phyloP scores from a whole-genome alignment of 2,888 invertebrate genomes.

The Dromius quadrimaculatus region DNA sequence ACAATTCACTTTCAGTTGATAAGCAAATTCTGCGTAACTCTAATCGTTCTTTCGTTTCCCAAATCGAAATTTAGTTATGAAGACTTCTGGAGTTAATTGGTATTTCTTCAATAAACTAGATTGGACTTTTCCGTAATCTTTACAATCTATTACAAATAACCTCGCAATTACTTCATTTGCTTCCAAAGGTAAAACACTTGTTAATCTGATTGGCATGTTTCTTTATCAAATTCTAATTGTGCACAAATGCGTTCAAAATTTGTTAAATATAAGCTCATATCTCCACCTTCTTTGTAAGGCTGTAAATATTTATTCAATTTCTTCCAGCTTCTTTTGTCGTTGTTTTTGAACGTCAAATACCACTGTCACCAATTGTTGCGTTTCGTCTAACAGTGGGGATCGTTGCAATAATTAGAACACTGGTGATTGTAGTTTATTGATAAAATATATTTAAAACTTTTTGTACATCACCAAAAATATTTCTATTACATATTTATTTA shows the following conservation, averaged over 20 bases:
- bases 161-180: slow-evolving; percentile 6
- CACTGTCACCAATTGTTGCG: no score
- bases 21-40: slow-evolving; percentile 21
- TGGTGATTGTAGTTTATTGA: no score
- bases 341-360: no score
- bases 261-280: slow-evolving; percentile 24
- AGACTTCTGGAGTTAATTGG: neutral
- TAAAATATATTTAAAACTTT: no score
- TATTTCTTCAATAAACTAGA: slow-evolving; percentile 5
- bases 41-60: slow-evolving; percentile 6
- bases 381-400: no score
- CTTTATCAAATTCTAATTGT: slow-evolving; percentile 3
- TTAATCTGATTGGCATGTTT: slow-evolving; percentile 2
- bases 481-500: no score
- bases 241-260: slow-evolving; percentile 16
- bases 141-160: neutral
- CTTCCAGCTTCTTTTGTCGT: no score
- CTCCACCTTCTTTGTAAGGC: slow-evolving; percentile 1
- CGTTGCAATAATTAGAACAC: no score
- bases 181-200: neutral
- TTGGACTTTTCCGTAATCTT: slow-evolving; percentile 7
- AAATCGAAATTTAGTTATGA: slow-evolving; percentile 5
- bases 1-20: slow-evolving; percentile 4
- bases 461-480: no score
- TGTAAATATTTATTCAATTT: slow-evolving; percentile 24